Base-by-base conservation (phyloP, 2,888 invertebrate species). In the Melipona beecheii region DNA sequence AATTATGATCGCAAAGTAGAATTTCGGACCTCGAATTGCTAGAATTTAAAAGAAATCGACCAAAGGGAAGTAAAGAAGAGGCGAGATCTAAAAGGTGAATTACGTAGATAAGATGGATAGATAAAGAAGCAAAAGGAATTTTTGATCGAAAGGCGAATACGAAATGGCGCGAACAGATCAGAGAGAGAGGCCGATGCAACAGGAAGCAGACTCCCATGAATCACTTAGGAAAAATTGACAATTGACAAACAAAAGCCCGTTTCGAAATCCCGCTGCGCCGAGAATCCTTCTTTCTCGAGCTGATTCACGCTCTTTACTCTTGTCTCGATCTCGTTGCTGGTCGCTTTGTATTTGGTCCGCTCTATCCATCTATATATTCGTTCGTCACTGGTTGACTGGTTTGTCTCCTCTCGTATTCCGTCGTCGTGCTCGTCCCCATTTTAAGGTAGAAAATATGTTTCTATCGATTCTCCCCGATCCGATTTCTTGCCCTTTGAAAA, bases 191-290 rank as follows among this genome's bases (percentile, higher is more conserved):
- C 27, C 66, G 73, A 24, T 17, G 82, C 64, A 78, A 66, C 64
- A 70, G 76, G 70, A 75, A 74, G 76, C 65, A 31, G 54, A 77
- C 70, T 73, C 52, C 74, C 89, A 85, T 86, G 85, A 89, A 86
- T 89, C 89, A 85, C 87, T 87, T 75, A 49, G 36, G 56, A 19
- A 43, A 83, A 86, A 87, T 89, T 83, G 87, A 87, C 87, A 85
- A 85, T 84, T 74, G 86, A 80, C 89, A 86, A 89, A 87, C 84
- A 87, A 85, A 85, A 85, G 68, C 83, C 83, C 73, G 79, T 79
- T 79, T 78, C 54, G 65, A 85, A 82, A 80, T 85, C 82, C 82
- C 74, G 52, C 56, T 52, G 81, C 72, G 74, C 56, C 68, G 43
- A 19, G 80, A 65, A 78, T 64, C 68, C 58, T 78, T 70, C 56